phyloP scores from a whole-genome alignment of 2,797 vertebrate species.

The Rhinoraja longicauda region DNA sequence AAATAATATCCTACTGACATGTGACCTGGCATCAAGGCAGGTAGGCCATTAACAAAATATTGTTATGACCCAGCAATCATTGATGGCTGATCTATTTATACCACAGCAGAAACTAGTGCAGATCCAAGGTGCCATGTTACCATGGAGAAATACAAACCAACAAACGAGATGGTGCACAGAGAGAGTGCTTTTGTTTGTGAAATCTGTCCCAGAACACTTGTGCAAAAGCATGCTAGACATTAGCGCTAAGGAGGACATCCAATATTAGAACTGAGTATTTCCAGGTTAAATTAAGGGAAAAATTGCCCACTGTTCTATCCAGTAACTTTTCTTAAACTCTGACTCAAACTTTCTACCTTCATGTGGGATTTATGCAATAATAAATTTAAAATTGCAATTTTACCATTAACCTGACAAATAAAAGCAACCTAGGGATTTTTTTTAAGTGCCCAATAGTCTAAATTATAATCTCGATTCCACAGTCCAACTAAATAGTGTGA shows the following conservation, averaged over 20 bases:
- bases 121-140: slow-evolving; percentile 4
- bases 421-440: background rate
- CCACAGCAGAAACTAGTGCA: background rate
- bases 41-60: background rate
- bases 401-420: background rate
- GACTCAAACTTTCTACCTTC: too few species aligned
- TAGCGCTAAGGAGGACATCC: background rate
- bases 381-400: background rate
- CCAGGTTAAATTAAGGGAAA: background rate
- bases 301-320: background rate
- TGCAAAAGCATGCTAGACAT: background rate
- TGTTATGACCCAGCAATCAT: background rate
- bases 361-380: too few species aligned
- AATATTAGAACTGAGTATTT: background rate
- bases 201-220: background rate
- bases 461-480: background rate
- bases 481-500: too few species aligned
- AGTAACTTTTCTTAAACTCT: too few species aligned
- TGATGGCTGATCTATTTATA: background rate
- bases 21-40: slow-evolving; percentile 19
- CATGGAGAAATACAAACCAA: slow-evolving; percentile 29
- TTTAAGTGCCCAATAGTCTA: background rate
- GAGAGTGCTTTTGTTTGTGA: background rate
- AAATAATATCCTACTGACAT: slow-evolving; percentile 9
- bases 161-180: background rate